phyloP scores from a whole-genome alignment of 2,113 vertebrate species.

The Hoplias malabaricus region DNA sequence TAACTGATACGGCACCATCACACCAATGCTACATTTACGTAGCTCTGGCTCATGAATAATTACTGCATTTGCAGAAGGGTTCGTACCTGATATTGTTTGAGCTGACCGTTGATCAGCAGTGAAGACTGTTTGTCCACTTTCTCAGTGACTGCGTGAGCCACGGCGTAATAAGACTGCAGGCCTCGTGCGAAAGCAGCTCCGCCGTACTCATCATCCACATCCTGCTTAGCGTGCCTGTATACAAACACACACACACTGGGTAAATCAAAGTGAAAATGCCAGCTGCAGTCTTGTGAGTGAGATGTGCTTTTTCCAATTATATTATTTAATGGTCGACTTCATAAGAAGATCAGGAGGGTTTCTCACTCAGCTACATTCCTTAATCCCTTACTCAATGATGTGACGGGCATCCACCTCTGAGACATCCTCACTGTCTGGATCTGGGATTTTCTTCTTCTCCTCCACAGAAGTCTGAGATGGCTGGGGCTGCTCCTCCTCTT shows the following conservation, averaged over 20 bases:
- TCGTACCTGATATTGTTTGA: constrained; percentile 89
- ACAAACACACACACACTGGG: neutral
- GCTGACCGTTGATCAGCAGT: constrained; percentile 88
- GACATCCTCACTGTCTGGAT: constrained; percentile 90
- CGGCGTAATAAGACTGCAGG: constrained; percentile 93
- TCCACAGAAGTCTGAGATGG: constrained; percentile 74
- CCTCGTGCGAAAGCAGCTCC: constrained; percentile 79
- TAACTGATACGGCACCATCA: too few relatives aligned
- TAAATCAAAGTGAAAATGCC: too few relatives aligned
- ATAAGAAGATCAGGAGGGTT: too few relatives aligned
- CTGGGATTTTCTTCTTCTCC: constrained; percentile 92
- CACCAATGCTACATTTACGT: too few relatives aligned
- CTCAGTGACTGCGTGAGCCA: constrained; percentile 94
- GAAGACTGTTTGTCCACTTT: constrained; percentile 90
- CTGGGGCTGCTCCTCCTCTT: constrained; percentile 74
- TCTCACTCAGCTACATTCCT: too few relatives aligned
- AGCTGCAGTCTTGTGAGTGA: too few relatives aligned
- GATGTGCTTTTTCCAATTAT: too few relatives aligned
- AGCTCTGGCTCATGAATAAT: too few relatives aligned
- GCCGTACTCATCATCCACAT: constrained; percentile 92
- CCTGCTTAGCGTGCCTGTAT: constrained; percentile 88
- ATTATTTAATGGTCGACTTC: too few relatives aligned
- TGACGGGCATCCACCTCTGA: constrained; percentile 85
- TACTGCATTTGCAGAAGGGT: neutral
- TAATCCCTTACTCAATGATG: constrained; percentile 95